Conservation (phyloP, 2,113 vertebrate genomes). For the Rhabdomys dilectus region DNA sequence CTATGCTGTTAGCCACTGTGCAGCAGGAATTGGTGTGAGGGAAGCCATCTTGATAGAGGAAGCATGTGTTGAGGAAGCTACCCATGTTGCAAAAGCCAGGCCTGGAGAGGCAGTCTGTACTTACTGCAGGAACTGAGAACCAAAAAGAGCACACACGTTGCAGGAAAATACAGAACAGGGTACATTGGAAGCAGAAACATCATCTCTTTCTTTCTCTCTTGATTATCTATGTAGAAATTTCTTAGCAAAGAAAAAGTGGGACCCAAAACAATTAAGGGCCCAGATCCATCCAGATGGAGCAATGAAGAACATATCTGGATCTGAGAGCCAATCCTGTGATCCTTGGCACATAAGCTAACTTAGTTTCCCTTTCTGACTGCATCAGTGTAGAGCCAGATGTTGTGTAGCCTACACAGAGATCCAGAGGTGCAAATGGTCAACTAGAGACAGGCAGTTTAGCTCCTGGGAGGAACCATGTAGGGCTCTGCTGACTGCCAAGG, state of each 20-base stretch:
- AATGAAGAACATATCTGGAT: not conserved
- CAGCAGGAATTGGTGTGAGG: not conserved
- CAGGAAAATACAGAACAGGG: not conserved
- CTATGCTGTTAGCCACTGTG: too few species aligned
- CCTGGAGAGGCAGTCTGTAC: not conserved
- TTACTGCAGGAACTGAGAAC: not conserved
- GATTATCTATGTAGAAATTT: not conserved
- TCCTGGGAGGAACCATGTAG: not conserved
- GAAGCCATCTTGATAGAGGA: not conserved
- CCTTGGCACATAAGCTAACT: not conserved
- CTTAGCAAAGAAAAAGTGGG: not conserved
- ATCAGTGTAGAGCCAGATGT: not conserved
- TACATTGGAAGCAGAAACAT: not conserved
- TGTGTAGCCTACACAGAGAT: not conserved
- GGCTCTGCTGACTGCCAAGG: not conserved
- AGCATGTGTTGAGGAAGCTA: not conserved
- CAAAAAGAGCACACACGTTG: not conserved
- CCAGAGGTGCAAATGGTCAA: not conserved
- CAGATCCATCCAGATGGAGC: not conserved
- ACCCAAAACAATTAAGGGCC: not conserved
- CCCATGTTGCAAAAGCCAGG: not conserved
- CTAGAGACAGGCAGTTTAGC: not conserved
- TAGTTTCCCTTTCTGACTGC: not conserved
- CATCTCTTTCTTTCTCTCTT: not conserved
- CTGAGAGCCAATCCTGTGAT: not conserved